Conservation (phyloP, 2,113 vertebrate genomes). For the rat (Rattus norvegicus) region GRCr8 NC_086030.1:12401001-12401500, state of each 20-base stretch:
- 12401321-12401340: background rate
- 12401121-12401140: background rate
- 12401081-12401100: background rate
- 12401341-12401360: background rate
- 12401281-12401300: background rate
- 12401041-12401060: background rate
- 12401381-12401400: background rate
- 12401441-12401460: background rate
- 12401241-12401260: background rate
- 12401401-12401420: background rate
- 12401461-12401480: background rate
- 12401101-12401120: background rate
- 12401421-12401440: background rate
- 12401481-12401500: background rate
- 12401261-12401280: background rate
- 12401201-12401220: background rate
- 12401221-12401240: background rate
- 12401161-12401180: background rate
- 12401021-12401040: background rate
- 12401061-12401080: background rate
- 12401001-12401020: slow-evolving; percentile 11
- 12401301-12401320: background rate
- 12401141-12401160: background rate
- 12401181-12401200: background rate
- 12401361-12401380: background rate